Evolutionary conservation across 2,113 vertebrate genomes (phyloP), one percentile per base, ranked within the genome.

Genomic region (Cynopterus brachyotis): DNA sequence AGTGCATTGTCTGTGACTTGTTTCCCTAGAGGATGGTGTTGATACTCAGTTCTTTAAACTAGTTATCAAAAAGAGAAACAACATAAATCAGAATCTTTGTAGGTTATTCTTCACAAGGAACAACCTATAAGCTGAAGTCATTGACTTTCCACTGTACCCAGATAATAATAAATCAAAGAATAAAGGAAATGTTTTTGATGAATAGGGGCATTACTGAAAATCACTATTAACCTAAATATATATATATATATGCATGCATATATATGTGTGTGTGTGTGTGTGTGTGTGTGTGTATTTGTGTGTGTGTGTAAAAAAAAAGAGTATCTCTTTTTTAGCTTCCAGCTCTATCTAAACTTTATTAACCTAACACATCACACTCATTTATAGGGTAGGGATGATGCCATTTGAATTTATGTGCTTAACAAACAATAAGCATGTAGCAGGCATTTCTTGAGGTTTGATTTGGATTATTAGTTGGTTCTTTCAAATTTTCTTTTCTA

Each of bases 31-130:
- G 97, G 62, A 89, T 70, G 26, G 28, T 59, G 26, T 64, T 94
- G 88, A 72, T 94, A 84, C 69, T 94, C 78, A 45, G 4, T 88
- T 96, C 85, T 97, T 95, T 78, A 92, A 89, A 98, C 75, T 73
- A 89, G 76, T 91, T 95, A 50, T 91, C 50, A 67, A 97, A 93
- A 93, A 80, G 88, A 96, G 55, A 69, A 82, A 69, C 16, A 89
- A 12, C 82, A 96, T 92, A 96, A 95, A 86, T 96, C 89, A 95
- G 79, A 83, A 91, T 73, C 67, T 42, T 40, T 82, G 40, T 62
- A 83, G 40, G 85, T 89, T 94, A 94, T 95, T 97, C 72, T 89
- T 94, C 90, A 88, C 72, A 47, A 86, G 47, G 40, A 96, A 35
- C 67, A 93, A 50, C 60, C 35, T 97, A n/a, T 67, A 91, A 95